Percentiles rank a stretch among this genome's conserved stretches.
These are phyloP conservation scores for Conus canariensis DNA, from an alignment of 2,888 invertebrate genomes.

Conservation along the genomic window DNA sequence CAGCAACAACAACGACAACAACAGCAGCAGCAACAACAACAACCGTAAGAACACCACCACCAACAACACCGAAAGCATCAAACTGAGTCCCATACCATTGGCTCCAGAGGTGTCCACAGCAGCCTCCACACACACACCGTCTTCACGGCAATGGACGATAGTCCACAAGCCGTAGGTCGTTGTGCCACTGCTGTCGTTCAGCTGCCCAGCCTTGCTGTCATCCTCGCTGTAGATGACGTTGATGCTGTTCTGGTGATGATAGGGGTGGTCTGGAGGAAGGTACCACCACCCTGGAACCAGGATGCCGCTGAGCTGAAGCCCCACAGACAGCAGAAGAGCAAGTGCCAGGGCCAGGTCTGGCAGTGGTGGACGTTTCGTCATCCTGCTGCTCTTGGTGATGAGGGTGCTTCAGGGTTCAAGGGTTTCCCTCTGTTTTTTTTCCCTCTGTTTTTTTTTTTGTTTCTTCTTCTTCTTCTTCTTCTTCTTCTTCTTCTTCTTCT, in stretches of 20 bases:
- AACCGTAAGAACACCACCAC: too few relatives aligned
- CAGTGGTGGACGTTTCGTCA: too few relatives aligned
- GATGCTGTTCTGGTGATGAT: constrained; percentile 2
- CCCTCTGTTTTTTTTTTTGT: too few relatives aligned
- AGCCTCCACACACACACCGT: background rate
- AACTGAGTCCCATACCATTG: background rate
- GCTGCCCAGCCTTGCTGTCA: background rate
- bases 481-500: too few relatives aligned
- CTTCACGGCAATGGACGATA: background rate
- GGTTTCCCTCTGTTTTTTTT: too few relatives aligned
- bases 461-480: too few relatives aligned
- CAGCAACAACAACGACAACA: too few relatives aligned
- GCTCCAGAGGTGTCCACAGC: constrained; percentile 19
- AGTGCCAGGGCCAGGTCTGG: too few relatives aligned
- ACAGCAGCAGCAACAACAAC: too few relatives aligned
- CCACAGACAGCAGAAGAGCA: background rate
- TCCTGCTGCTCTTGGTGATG: too few relatives aligned
- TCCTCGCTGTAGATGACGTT: background rate
- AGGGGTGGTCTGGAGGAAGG: constrained; percentile 28
- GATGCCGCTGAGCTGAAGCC: constrained; percentile 32
- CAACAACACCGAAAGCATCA: too few relatives aligned
- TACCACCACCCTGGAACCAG: constrained; percentile 36
- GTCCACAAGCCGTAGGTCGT: constrained; percentile 31
- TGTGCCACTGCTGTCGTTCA: background rate
- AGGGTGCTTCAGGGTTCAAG: too few relatives aligned